Evolutionary conservation across 2,888 invertebrate genomes (phyloP).

Genomic region (Drosophila merina): DNA sequence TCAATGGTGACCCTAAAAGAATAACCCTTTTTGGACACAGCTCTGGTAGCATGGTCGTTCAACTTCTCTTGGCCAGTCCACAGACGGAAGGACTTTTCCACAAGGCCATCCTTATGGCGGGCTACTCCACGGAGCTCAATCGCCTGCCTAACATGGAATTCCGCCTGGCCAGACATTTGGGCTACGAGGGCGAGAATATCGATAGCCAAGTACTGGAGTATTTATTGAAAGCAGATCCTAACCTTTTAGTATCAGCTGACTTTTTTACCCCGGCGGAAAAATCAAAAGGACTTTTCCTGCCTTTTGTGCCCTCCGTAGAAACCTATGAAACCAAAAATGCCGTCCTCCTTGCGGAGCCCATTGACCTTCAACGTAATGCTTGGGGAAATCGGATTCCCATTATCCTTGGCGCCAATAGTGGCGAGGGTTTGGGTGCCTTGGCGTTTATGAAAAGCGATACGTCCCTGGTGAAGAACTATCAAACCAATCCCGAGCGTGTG

Average conservation of each 20-base stretch:
- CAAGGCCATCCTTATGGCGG: slow-evolving; percentile 79
- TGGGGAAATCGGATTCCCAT: slow-evolving; percentile 81
- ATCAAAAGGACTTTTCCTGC: neutral
- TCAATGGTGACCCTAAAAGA: slow-evolving; percentile 85
- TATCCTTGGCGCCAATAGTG: slow-evolving; percentile 77
- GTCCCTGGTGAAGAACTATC: slow-evolving; percentile 9
- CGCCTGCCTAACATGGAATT: slow-evolving; percentile 52
- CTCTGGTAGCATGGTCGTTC: slow-evolving; percentile 83
- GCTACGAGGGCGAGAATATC: slow-evolving; percentile 78
- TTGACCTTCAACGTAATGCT: slow-evolving; percentile 62
- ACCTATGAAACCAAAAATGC: slow-evolving; percentile 65
- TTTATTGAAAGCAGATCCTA: slow-evolving; percentile 55
- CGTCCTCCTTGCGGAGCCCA: slow-evolving; percentile 70
- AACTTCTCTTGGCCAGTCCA: slow-evolving; percentile 83
- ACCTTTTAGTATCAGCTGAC: slow-evolving; percentile 46
- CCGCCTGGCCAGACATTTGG: slow-evolving; percentile 74
- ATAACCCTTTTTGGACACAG: slow-evolving; percentile 85
- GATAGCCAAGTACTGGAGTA: slow-evolving; percentile 58
- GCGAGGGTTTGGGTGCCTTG: slow-evolving; percentile 60
- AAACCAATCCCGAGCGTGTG: slow-evolving; percentile 38
- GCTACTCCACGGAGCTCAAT: slow-evolving; percentile 49
- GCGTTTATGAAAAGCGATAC: slow-evolving; percentile 5
- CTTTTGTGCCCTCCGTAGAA: slow-evolving; percentile 74
- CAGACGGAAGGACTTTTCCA: slow-evolving; percentile 82
- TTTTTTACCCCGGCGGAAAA: slow-evolving; percentile 54